Percentiles rank a stretch among this genome's conserved stretches.
These are phyloP conservation scores for Acropternis orthonyx DNA, from an alignment of 2,797 vertebrate genomes.

Conservation along the genomic window DNA sequence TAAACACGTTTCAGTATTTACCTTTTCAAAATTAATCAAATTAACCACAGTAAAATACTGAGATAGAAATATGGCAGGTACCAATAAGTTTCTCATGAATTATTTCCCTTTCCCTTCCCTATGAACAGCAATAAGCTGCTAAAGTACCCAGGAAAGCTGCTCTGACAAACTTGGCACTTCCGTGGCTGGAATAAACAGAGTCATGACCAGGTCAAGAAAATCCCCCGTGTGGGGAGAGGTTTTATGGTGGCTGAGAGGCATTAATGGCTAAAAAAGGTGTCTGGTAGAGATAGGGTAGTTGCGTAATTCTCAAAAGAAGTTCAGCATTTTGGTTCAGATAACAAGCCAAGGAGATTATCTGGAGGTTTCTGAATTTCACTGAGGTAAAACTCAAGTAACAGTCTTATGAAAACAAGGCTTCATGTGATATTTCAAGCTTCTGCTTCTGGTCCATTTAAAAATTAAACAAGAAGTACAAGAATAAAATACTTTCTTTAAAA, in stretches of 20 bases:
- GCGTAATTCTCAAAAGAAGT: not conserved
- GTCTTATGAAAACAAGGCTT: not conserved
- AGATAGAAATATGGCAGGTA: not conserved
- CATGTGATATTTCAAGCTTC: slow-evolving; percentile 12
- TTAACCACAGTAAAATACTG: not conserved
- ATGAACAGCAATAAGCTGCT: not conserved
- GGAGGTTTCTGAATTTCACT: not conserved
- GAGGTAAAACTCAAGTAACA: not conserved
- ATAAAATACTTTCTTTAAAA: not conserved
- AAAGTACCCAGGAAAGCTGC: not conserved
- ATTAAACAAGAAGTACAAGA: slow-evolving; percentile 29
- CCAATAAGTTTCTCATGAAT: not conserved
- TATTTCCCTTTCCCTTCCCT: not conserved
- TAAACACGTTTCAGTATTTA: not conserved
- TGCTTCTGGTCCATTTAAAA: slow-evolving; percentile 20
- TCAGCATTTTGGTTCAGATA: slow-evolving; percentile 10
- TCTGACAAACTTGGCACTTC: not conserved
- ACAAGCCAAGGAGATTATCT: not conserved
- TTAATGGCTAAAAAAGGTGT: not conserved
- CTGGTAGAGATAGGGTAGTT: not conserved
- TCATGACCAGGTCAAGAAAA: not conserved
- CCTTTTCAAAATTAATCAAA: not conserved
- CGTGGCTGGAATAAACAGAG: not conserved
- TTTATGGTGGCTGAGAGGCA: not conserved
- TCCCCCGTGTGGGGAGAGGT: not conserved